Percentiles rank a stretch among this genome's conserved stretches.
Conservation (phyloP, 2,888 invertebrate genomes). For the Hipparchia semele region DNA sequence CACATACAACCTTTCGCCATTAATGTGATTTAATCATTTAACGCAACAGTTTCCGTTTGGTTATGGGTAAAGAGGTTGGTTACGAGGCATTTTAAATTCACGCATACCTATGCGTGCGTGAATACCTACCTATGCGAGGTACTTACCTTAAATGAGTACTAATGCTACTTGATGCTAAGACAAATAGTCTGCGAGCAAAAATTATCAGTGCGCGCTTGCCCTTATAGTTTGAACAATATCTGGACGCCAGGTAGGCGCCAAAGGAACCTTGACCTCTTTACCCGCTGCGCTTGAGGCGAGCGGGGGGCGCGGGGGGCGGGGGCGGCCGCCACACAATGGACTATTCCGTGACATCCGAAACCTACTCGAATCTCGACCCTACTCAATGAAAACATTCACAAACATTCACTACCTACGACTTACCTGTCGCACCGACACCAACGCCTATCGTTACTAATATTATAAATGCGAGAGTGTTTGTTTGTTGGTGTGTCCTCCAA, state of each 20-base stretch:
- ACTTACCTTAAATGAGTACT: no score
- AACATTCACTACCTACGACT: constrained; percentile 19
- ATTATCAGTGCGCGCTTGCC: background rate
- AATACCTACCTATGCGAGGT: no score
- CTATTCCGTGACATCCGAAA: constrained; percentile 72
- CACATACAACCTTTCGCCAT: no score
- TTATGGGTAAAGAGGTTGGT: no score
- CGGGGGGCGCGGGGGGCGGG: constrained; percentile 39
- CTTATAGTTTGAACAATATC: constrained; percentile 46
- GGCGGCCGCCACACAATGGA: constrained; percentile 58
- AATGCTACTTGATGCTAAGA: background rate
- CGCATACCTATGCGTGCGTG: no score
- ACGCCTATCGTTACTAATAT: no score
- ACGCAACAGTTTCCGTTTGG: no score
- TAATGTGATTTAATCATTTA: no score
- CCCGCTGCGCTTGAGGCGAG: constrained; percentile 50
- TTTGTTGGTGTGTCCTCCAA: no score
- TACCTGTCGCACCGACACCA: background rate
- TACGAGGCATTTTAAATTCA: no score
- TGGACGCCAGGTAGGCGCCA: constrained; percentile 71
- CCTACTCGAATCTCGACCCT: constrained; percentile 45
- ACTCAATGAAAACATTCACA: constrained; percentile 34
- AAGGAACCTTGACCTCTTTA: constrained; percentile 73
- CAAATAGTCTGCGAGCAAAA: constrained; percentile 1
- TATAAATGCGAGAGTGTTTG: no score